Evolutionary conservation across 2,113 vertebrate species (phyloP).

Genomic region (Jaculus jaculus): DNA sequence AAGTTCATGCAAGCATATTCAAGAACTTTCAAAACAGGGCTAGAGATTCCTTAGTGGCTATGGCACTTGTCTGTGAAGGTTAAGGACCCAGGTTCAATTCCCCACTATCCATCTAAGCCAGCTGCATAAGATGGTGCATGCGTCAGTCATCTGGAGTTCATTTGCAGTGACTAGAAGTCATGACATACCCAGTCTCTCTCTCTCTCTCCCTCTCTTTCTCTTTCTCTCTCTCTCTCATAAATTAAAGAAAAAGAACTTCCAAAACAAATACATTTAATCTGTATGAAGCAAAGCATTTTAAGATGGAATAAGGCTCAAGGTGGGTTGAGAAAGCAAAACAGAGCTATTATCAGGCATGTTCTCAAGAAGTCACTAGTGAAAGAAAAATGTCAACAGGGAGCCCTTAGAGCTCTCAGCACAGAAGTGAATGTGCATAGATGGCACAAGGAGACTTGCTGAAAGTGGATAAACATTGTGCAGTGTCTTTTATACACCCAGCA

Average conservation of each 20-base stretch:
- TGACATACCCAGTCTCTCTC: no score
- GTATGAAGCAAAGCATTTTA: neutral
- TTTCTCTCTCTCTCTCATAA: no score
- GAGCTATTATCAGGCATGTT: neutral
- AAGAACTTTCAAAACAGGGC: neutral
- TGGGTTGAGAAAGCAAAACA: neutral
- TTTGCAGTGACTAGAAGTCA: no score
- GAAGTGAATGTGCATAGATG: neutral
- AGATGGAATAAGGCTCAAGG: neutral
- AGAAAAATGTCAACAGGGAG: neutral
- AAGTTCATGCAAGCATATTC: neutral
- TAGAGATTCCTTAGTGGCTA: no score
- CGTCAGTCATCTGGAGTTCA: no score
- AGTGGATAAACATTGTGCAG: neutral
- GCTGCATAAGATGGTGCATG: no score
- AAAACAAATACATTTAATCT: neutral
- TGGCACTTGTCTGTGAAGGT: no score
- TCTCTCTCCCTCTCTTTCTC: no score
- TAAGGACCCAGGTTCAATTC: no score
- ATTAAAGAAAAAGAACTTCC: neutral
- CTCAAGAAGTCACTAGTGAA: neutral
- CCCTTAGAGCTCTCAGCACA: neutral
- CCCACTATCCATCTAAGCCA: no score
- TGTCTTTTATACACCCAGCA: neutral
- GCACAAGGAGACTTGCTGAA: neutral